phyloP scores from a whole-genome alignment of 2,797 vertebrate species.

The Leontocebus nigricollis region DNA sequence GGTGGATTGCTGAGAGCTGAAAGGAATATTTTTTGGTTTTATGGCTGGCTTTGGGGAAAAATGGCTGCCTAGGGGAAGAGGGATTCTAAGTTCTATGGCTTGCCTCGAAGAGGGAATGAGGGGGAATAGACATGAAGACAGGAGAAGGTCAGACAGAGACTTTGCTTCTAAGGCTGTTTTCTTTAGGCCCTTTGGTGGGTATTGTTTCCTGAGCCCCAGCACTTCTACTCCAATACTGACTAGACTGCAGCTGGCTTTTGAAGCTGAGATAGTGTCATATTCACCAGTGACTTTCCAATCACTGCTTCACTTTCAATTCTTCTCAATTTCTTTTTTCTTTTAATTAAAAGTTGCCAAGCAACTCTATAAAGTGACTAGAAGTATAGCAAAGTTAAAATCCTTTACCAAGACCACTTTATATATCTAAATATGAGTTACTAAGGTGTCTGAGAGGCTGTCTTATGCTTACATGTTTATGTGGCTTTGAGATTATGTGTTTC shows the following conservation, averaged over 20 bases:
- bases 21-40: not conserved
- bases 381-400: not conserved
- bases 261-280: not conserved
- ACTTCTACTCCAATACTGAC: not conserved
- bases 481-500: not conserved
- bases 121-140: no score
- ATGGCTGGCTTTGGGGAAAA: not conserved
- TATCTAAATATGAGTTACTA: not conserved
- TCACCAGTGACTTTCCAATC: not conserved
- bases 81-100: not conserved
- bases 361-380: slow-evolving; percentile 22
- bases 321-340: not conserved
- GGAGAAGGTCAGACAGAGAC: not conserved
- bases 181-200: not conserved
- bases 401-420: not conserved
- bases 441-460: not conserved
- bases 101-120: not conserved
- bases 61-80: not conserved
- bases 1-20: not conserved
- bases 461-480: no score
- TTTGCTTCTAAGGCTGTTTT: not conserved
- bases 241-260: not conserved
- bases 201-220: not conserved
- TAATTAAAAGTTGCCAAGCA: not conserved
- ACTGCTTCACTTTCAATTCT: not conserved